phyloP scores from a whole-genome alignment of 1,140 invertebrate genomes.

The Pantala flavescens region DNA sequence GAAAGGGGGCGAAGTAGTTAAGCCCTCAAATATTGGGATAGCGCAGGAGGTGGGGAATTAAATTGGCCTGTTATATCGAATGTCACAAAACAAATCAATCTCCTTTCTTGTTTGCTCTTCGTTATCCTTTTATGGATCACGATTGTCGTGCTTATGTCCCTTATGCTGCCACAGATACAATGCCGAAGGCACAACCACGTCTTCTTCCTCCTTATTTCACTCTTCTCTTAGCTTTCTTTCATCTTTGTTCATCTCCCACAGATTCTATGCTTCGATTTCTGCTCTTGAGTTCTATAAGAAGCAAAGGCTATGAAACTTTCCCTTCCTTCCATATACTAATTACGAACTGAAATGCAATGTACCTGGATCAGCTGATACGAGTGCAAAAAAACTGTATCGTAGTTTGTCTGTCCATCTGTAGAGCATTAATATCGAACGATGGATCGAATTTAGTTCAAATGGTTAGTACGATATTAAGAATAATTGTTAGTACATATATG shows the following conservation, averaged over 20 bases:
- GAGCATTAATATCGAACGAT: no score
- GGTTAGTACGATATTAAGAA: no score
- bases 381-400: no score
- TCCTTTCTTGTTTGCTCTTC: not conserved
- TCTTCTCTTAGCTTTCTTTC: not conserved
- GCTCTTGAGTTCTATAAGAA: no score
- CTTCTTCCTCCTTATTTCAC: not conserved
- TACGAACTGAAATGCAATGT: no score
- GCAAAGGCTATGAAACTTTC: no score
- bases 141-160: not conserved
- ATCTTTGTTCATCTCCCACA: not conserved
- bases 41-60: not conserved
- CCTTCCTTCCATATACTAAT: no score
- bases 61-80: conserved; percentile 6
- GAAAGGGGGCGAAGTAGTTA: not conserved
- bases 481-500: no score
- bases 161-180: not conserved
- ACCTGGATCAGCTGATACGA: no score
- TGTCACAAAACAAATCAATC: conserved; percentile 10
- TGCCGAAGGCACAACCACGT: not conserved
- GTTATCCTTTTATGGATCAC: conserved; percentile 5
- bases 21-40: conserved; percentile 1
- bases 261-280: no score
- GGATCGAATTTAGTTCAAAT: no score
- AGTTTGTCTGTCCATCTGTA: no score